These are phyloP conservation scores for Saguinus midas DNA, from an alignment of 2,113 vertebrate species.

Conservation along the genomic window DNA sequence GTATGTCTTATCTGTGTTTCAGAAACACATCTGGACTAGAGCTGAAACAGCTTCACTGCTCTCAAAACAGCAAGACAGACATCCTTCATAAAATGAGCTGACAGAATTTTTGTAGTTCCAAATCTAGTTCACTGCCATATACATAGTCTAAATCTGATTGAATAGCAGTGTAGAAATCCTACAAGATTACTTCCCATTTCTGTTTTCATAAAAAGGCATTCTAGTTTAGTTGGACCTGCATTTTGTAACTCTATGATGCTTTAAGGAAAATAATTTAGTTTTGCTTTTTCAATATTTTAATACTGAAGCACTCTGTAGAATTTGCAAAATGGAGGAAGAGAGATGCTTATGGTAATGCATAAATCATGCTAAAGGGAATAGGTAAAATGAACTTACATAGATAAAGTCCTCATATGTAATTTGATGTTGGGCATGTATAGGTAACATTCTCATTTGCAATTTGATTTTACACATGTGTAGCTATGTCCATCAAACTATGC, in stretches of 20 bases:
- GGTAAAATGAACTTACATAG: not conserved
- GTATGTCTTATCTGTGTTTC: not conserved
- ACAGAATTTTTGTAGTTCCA: not conserved
- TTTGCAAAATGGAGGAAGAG: not conserved
- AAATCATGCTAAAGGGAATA: not conserved
- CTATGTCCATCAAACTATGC: constrained; percentile 69
- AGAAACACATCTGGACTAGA: not conserved
- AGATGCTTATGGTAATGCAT: not conserved
- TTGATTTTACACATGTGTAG: constrained; percentile 64
- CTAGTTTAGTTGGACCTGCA: not conserved
- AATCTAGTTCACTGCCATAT: not conserved
- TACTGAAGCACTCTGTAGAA: not conserved
- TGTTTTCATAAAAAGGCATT: constrained; percentile 24
- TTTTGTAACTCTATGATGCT: not conserved
- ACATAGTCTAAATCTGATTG: not conserved
- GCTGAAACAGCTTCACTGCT: not conserved
- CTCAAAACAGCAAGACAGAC: not conserved
- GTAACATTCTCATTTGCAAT: constrained; percentile 41
- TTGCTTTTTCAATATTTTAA: not conserved
- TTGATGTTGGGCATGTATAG: constrained; percentile 45
- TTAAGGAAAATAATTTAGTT: not conserved
- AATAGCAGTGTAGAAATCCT: constrained; percentile 2
- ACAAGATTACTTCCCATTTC: not conserved
- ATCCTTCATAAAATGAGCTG: not conserved
- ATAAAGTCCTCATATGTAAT: constrained; percentile 14